Conservation (phyloP, 2,888 invertebrate species). For the Mythimna loreyi region DNA sequence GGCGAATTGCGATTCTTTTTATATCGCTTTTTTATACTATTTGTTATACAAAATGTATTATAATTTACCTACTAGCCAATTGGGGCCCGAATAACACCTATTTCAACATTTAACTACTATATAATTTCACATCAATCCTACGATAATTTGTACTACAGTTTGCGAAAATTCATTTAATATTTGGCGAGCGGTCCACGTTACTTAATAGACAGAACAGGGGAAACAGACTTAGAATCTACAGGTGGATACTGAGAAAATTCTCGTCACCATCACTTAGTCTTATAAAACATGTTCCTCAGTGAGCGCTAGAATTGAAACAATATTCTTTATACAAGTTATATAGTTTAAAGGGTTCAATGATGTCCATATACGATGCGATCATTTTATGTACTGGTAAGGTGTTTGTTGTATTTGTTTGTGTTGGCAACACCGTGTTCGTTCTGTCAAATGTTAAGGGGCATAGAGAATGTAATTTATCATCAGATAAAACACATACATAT, state of each 20-base stretch:
- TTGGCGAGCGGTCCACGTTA: conserved; percentile 75
- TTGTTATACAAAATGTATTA: conserved; percentile 18
- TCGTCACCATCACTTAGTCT: conserved; percentile 84
- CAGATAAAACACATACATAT: conserved; percentile 29
- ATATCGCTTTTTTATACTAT: conserved; percentile 26
- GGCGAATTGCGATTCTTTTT: conserved; percentile 58
- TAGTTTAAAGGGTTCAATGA: conserved; percentile 51
- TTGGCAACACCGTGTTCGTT: conserved; percentile 23
- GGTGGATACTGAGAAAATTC: conserved; percentile 81
- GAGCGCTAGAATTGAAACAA: conserved; percentile 89
- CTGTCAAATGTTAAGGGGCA: conserved; percentile 22
- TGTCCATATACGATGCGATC: conserved; percentile 45
- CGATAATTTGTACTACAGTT: conserved; percentile 34
- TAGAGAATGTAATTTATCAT: neutral
- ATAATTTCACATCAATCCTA: conserved; percentile 25
- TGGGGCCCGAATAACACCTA: conserved; percentile 32
- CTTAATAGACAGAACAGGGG: conserved; percentile 74
- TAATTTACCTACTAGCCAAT: conserved; percentile 31
- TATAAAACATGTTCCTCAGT: conserved; percentile 86
- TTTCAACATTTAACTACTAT: conserved; percentile 27
- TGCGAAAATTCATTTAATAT: conserved; percentile 17
- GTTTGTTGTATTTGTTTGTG: conserved; percentile 20
- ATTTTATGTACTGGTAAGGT: conserved; percentile 10
- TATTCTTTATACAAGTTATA: conserved; percentile 69
- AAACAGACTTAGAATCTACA: conserved; percentile 80